Evolutionary conservation across 1,140 invertebrate genomes (phyloP), one percentile per base, ranked within the genome.

Genomic region (Brachionus koreanus): DNA sequence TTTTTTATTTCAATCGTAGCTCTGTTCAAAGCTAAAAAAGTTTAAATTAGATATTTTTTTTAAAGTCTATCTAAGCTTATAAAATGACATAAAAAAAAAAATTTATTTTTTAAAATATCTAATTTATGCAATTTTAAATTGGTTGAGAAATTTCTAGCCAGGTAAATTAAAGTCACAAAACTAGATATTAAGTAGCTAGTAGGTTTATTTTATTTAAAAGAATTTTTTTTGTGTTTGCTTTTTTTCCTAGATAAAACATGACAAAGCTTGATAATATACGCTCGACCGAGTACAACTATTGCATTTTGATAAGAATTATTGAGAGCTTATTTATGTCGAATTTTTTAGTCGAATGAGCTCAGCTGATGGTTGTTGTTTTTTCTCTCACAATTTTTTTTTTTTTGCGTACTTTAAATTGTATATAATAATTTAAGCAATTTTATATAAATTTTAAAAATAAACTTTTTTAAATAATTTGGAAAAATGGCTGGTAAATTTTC

Each of bases 271-370:
- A 74, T 25, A 74, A 74, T 74, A 46, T 46, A 74, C 69, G 69
- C 69, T 74, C 69, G 69, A 74, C 39, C 42, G 69, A 74, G 12
- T 74, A 6, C 12, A 43, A 74, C 25, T 74, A 74, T 49, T 43
- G 69, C 16, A 46, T 74, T 13, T 74, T 74, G 39, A 74, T 74
- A 74, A 74, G 43, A 35, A 74, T 74, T 46, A 74, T 74, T 19
- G 69, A 74, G 19, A 74, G 19, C 69, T 46, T 74, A 46, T 74
- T 74, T 74, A 33, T 43, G 43, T 46, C 69, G 19, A 74, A 49
- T 43, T 74, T 74, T 74, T 43, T 74, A 74, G 69, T 74, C 37
- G 69, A 74, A 13, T 74, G 69, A 74, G 39, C 69, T 46, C 69
- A 74, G 23, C 49, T 7, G n/a, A 57, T 57, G 49, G 23, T 25